phyloP scores from a whole-genome alignment of 2,113 vertebrate species.

The Clarias gariepinus region DNA sequence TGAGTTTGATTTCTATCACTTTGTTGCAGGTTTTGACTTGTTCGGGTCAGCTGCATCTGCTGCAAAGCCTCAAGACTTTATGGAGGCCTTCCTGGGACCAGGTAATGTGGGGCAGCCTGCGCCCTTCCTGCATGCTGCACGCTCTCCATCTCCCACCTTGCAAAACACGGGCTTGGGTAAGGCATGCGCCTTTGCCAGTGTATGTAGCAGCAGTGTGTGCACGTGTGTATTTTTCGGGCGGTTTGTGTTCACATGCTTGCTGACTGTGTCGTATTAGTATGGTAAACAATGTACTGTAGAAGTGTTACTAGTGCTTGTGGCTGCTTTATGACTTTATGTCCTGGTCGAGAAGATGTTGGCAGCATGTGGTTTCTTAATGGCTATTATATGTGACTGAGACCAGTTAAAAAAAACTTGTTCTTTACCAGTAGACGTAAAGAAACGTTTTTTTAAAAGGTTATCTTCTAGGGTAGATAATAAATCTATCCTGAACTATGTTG shows the following conservation, averaged over 20 bases:
- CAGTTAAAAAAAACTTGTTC: constrained; percentile 1
- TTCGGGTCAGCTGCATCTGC: constrained; percentile 84
- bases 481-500: neutral
- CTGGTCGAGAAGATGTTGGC: neutral
- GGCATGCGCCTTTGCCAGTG: constrained; percentile 56
- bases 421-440: neutral
- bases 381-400: neutral
- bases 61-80: constrained; percentile 86
- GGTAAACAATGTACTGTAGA: neutral
- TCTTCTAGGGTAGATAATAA: neutral
- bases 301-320: neutral
- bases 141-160: constrained; percentile 88
- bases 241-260: constrained; percentile 17
- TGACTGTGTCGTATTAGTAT: neutral
- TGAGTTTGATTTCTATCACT: neutral
- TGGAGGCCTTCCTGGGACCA: constrained; percentile 86
- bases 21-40: constrained; percentile 79
- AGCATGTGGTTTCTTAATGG: neutral
- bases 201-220: neutral
- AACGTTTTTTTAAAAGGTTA: neutral
- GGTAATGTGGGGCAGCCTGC: constrained; percentile 78
- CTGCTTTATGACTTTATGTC: neutral
- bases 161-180: constrained; percentile 80
- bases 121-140: constrained; percentile 87
- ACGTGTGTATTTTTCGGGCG: neutral